A percentile compares a stretch with the other conserved stretches of the same genome.
Conservation (phyloP, 2,888 invertebrate genomes). For the Mechanitis messenoides region DNA sequence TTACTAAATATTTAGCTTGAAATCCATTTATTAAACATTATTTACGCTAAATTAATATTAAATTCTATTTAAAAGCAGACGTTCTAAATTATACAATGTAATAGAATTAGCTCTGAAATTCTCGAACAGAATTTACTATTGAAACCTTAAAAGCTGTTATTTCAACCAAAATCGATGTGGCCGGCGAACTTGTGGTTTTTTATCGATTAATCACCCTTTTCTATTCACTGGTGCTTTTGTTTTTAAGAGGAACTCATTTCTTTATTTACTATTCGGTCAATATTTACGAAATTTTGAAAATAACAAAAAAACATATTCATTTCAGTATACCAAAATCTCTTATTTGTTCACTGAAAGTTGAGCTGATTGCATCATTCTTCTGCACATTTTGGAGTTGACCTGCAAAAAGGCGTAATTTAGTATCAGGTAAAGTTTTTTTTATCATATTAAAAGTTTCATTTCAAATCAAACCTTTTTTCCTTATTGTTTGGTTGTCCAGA, state of each 20-base stretch:
- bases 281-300: no score
- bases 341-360: conserved; percentile 69
- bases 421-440: conserved; percentile 5
- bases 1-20: no score
- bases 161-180: conserved; percentile 9
- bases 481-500: conserved; percentile 66
- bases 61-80: not conserved
- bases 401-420: conserved; percentile 34
- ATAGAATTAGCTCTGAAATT: not conserved
- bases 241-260: not conserved
- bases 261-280: not conserved
- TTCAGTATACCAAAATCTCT: conserved; percentile 57
- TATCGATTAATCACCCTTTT: conserved; percentile 15
- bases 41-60: no score
- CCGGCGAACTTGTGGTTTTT: conserved; percentile 20
- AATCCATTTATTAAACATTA: no score
- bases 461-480: conserved; percentile 58
- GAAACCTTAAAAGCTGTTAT: conserved; percentile 21
- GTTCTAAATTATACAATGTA: conserved; percentile 1
- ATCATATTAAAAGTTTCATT: no score
- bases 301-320: not conserved
- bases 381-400: conserved; percentile 56
- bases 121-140: conserved; percentile 7
- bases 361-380: conserved; percentile 61
- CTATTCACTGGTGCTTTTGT: not conserved